Evolutionary conservation across 2,888 invertebrate genomes (phyloP), one percentile per base, ranked within the genome.

Genomic region (Lasioglossum malachurum): DNA sequence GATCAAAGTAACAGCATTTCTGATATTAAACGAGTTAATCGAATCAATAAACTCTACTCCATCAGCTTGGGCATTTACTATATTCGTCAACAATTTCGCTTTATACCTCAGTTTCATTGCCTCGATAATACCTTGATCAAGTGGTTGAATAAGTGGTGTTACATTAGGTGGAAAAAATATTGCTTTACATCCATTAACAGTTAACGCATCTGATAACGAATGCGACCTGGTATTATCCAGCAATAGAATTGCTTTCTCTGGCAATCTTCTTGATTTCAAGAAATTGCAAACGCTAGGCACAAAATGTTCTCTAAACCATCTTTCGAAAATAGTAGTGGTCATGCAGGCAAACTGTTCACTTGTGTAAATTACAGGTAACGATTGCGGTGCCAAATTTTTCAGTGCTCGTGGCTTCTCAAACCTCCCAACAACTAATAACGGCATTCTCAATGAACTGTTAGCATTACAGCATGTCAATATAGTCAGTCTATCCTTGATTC

Each of bases 151-250:
- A 69, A 38, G 35, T 10, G 69, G 16, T 19, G 64, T 31, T 19
- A 64, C 64, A 69, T 69, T 69, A 38, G 69, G 23, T 38, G 69
- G 69, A 5, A 69, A 69, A 69, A 38, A 69, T 69, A 69, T 35
- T 10, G 4, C 38, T 69, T 38, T 69, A n/a, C 4, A 35, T 69
- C 23, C n/a, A 23, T 23, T n/a, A 38, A 69, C 23, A 35, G 19
- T 23, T 38, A 23, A 69, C 23, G 10, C 69, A 38, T n/a, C 7
- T 69, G 23, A 23, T 38, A 38, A 38, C 4, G 4, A 12, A 69
- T 69, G 69, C 10, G 69, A 69, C 19, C 4, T 69, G 4, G 38
- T 38, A 38, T 69, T 69, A 12, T 69, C 0, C 2, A 69, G 23
- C 38, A 69, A 69, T 12, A 38, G 35, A 35, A 69, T 19, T 35